Conservation (phyloP, 92 coral and sea anemone genomes). For the Pocillopora grandis region DNA sequence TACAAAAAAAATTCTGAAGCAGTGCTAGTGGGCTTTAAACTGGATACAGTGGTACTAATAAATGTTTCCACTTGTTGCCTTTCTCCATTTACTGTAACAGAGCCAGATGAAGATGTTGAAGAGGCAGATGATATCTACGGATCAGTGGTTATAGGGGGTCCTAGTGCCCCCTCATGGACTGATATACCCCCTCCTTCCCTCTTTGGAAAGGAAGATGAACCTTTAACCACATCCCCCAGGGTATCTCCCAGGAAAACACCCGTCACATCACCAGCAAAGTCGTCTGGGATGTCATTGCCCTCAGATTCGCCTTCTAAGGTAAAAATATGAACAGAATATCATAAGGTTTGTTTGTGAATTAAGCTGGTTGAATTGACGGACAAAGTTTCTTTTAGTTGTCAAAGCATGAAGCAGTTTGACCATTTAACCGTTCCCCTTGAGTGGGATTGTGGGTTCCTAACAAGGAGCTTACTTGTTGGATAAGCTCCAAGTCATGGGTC, state of each 20-base stretch:
- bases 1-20: too few relatives aligned
- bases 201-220: conserved; percentile 43
- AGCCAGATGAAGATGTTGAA: conserved; percentile 44
- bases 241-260: conserved; percentile 78
- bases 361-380: too few relatives aligned
- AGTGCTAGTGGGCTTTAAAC: too few relatives aligned
- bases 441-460: too few relatives aligned
- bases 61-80: background rate
- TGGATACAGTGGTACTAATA: too few relatives aligned
- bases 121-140: conserved; percentile 34
- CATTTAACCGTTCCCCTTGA: too few relatives aligned
- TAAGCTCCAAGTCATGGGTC: too few relatives aligned
- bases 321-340: background rate
- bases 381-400: too few relatives aligned
- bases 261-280: conserved; percentile 57
- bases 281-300: conserved; percentile 48
- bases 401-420: too few relatives aligned
- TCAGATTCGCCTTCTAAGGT: conserved; percentile 85
- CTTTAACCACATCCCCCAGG: conserved; percentile 55
- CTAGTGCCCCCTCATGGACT: conserved; percentile 71
- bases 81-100: background rate
- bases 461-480: too few relatives aligned
- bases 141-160: conserved; percentile 29
- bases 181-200: conserved; percentile 76
- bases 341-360: too few relatives aligned